Percentiles rank a stretch among this genome's conserved stretches.
Conservation (phyloP, 23 tunicate genomes). For the Botrylloides violaceus region DNA sequence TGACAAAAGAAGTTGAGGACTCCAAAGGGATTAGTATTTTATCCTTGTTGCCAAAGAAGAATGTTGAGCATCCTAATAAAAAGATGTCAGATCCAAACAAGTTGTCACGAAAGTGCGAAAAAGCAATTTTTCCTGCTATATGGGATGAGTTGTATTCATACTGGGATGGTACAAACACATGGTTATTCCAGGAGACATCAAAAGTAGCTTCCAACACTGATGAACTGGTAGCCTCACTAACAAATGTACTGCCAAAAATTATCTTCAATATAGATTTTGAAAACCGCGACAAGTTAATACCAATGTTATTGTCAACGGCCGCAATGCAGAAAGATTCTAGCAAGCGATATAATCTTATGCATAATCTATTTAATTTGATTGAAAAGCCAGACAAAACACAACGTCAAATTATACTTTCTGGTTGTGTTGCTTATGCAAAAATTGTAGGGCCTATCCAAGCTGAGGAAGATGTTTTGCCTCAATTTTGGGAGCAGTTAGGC, state of each 20-base stretch:
- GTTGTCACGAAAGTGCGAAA: background rate
- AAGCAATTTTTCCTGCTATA: background rate
- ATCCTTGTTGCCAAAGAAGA: background rate
- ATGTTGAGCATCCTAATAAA: background rate
- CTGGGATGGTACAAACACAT: conserved; percentile 1
- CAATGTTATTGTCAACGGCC: conserved; percentile 70
- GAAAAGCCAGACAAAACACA: conserved; percentile 64
- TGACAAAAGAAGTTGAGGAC: conserved; percentile 17
- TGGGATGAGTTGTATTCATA: background rate
- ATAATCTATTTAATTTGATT: conserved; percentile 86
- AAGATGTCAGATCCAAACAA: background rate
- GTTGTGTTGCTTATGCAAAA: conserved; percentile 71
- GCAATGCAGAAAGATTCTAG: conserved; percentile 42
- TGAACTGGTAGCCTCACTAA: conserved; percentile 31
- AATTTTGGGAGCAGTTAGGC: conserved; percentile 96
- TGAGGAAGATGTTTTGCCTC: conserved; percentile 93
- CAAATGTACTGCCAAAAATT: conserved; percentile 74
- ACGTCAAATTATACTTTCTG: conserved; percentile 78
- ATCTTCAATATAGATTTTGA: conserved; percentile 71
- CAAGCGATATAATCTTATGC: conserved; percentile 46
- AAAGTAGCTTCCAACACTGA: conserved; percentile 32
- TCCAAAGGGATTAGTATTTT: background rate
- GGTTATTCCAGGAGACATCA: conserved; percentile 23
- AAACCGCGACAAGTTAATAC: conserved; percentile 86
- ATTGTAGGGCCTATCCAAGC: conserved; percentile 55